Conservation (phyloP, 2,797 vertebrate species). For the Peromyscus eremicus region DNA sequence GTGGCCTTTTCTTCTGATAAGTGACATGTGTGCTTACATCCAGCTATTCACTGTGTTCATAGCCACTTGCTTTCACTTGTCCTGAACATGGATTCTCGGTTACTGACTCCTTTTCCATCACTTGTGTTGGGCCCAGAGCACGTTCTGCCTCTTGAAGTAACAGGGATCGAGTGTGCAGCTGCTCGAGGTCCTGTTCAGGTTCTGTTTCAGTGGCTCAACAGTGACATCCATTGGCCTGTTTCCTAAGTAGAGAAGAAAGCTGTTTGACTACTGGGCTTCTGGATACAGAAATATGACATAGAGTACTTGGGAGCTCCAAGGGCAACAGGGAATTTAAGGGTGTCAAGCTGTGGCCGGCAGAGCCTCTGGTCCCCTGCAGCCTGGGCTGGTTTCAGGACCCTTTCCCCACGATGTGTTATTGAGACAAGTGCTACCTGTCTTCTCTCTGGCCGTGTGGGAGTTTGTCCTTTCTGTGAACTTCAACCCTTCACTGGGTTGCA, state of each 20-base stretch:
- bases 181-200: not conserved
- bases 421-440: not conserved
- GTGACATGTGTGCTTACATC: not conserved
- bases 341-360: not conserved
- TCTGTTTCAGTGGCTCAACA: slow-evolving; percentile 79
- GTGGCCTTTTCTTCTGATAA: not conserved
- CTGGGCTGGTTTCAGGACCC: not conserved
- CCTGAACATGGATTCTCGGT: not conserved
- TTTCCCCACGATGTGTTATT: not conserved
- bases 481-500: not conserved
- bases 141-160: not conserved
- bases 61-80: not conserved
- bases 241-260: slow-evolving; percentile 63
- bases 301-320: not conserved
- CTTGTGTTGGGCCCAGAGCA: not conserved
- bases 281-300: not conserved
- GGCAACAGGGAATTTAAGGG: not conserved
- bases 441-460: not conserved
- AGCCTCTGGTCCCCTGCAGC: not conserved
- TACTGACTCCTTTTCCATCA: not conserved
- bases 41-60: not conserved
- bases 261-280: not conserved
- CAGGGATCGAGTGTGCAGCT: not conserved
- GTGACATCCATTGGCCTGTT: slow-evolving; percentile 87
- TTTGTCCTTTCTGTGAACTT: not conserved